Evolutionary conservation across 1,140 invertebrate species (phyloP).

Genomic region (Bicyclus anynana): DNA sequence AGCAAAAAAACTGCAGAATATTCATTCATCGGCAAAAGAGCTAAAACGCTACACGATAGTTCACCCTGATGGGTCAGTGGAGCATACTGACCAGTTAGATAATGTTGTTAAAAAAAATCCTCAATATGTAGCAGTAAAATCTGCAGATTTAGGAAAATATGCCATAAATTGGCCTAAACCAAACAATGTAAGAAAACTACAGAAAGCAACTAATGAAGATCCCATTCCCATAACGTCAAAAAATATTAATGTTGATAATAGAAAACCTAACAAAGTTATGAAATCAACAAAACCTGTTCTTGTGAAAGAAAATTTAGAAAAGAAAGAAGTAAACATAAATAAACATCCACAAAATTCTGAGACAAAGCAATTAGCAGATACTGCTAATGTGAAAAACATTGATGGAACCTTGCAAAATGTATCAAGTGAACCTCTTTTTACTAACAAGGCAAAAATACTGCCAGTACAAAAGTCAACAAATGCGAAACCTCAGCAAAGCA

Average conservation of each 20-base stretch:
- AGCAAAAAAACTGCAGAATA: slow-evolving; percentile 1
- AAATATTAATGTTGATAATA: not conserved
- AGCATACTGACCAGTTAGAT: slow-evolving; percentile 39
- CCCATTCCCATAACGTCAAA: too few relatives aligned
- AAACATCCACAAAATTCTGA: too few relatives aligned
- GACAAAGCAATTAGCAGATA: too few relatives aligned
- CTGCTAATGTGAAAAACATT: too few relatives aligned
- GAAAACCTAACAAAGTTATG: not conserved
- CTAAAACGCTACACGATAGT: slow-evolving; percentile 37
- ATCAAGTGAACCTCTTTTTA: not conserved
- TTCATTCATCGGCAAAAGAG: slow-evolving; percentile 6
- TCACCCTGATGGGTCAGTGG: slow-evolving; percentile 39
- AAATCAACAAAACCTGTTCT: not conserved
- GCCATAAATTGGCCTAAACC: not conserved
- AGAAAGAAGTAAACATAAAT: too few relatives aligned
- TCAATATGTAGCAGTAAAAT: slow-evolving; percentile 32
- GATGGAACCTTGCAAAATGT: too few relatives aligned
- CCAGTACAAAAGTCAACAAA: not conserved
- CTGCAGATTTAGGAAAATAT: slow-evolving; percentile 25
- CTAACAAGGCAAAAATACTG: not conserved
- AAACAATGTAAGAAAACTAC: not conserved
- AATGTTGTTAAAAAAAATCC: slow-evolving; percentile 28
- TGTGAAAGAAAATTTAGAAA: not conserved
- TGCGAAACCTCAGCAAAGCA: not conserved
- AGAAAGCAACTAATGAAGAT: not conserved